Evolutionary conservation across 2,888 invertebrate genomes (phyloP).

Genomic region (Ephialtes manifestator): DNA sequence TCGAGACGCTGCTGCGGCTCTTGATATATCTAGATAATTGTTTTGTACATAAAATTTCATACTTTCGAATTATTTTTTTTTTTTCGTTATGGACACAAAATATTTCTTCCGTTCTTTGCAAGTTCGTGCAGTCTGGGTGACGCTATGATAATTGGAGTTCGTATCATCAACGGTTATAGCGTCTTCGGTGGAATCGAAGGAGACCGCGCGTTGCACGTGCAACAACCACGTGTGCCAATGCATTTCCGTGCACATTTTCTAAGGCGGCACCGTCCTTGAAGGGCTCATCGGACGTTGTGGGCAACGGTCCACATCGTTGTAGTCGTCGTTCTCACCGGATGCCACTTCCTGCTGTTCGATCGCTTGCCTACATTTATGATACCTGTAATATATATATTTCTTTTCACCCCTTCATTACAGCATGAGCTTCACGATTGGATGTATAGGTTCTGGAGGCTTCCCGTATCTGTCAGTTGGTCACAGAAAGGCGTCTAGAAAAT

Average conservation of each 20-base stretch:
- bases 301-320: constrained; percentile 40
- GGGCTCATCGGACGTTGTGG: constrained; percentile 38
- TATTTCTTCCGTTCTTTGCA: background rate
- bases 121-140: constrained; percentile 26
- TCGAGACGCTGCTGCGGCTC: too few relatives aligned
- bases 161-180: constrained; percentile 40
- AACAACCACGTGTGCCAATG: constrained; percentile 55
- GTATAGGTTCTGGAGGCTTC: constrained; percentile 29
- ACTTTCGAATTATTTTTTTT: too few relatives aligned
- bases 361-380: constrained; percentile 56
- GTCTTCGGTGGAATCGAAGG: background rate
- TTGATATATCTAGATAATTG: too few relatives aligned
- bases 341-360: constrained; percentile 70
- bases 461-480: constrained; percentile 51
- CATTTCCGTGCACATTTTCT: constrained; percentile 54
- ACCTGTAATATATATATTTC: constrained; percentile 60
- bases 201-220: constrained; percentile 58
- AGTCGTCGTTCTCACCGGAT: constrained; percentile 68
- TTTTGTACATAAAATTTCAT: too few relatives aligned
- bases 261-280: constrained; percentile 66
- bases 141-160: constrained; percentile 41
- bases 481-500: constrained; percentile 55
- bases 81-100: too few relatives aligned
- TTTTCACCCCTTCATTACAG: constrained; percentile 69
- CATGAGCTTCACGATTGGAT: constrained; percentile 65